Percentiles rank a stretch among this genome's conserved stretches.
phyloP scores from a whole-genome alignment of 2,113 vertebrate species.

The Phalacrocorax brasilianus region DNA sequence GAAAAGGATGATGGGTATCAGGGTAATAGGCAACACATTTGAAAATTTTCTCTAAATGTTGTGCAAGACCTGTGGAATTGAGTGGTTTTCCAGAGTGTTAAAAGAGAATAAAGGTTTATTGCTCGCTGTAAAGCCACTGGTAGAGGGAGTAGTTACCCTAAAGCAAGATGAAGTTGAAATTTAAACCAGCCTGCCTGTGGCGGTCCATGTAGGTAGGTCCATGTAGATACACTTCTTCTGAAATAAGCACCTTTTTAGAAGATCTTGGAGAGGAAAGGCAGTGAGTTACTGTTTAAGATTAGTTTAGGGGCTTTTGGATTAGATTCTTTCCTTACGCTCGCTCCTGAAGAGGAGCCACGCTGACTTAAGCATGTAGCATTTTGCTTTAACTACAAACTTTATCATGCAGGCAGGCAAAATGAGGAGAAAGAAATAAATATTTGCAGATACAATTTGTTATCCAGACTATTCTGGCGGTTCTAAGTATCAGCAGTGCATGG shows the following conservation, averaged over 20 bases:
- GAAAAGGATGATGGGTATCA: not conserved
- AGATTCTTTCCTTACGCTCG: not conserved
- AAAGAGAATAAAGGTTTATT: constrained; percentile 8
- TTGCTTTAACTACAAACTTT: not conserved
- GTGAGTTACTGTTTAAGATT: not conserved
- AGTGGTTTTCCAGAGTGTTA: not conserved
- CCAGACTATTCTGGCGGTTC: not conserved
- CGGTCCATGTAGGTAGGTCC: not conserved
- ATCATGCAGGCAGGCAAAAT: not conserved
- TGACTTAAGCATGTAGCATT: not conserved
- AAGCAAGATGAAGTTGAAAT: not conserved
- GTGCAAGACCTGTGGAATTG: not conserved
- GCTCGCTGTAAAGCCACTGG: not conserved
- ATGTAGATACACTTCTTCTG: not conserved
- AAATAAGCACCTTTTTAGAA: not conserved
- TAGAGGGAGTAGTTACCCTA: not conserved
- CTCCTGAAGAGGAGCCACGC: not conserved
- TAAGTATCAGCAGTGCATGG: not conserved
- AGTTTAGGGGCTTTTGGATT: not conserved
- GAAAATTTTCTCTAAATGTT: not conserved
- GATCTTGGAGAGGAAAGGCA: not conserved
- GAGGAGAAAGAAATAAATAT: not conserved
- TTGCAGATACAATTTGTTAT: not conserved
- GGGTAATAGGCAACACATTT: not conserved
- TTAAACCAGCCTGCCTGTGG: not conserved